These are phyloP conservation scores for Anarrhichthys ocellatus DNA, from an alignment of 2,113 vertebrate species.

Conservation along the genomic window DNA sequence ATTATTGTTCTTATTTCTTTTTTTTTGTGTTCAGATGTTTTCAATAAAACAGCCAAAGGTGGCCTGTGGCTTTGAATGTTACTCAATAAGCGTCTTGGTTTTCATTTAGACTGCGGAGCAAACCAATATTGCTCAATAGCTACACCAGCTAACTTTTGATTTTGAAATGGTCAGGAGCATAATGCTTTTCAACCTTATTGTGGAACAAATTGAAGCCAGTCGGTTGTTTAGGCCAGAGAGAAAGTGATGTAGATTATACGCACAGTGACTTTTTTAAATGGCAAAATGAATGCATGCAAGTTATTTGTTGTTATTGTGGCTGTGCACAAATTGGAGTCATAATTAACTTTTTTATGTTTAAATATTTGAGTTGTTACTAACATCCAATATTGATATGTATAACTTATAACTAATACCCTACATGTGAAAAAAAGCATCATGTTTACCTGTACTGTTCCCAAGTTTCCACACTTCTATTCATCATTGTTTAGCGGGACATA, in stretches of 20 bases:
- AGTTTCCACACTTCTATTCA: slow-evolving; percentile 26
- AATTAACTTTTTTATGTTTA: background rate
- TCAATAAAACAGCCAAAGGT: background rate
- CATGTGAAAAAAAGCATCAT: background rate
- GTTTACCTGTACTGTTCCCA: background rate
- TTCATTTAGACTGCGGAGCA: background rate
- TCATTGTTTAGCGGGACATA: slow-evolving; percentile 33
- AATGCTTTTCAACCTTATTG: background rate
- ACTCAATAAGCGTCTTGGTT: background rate
- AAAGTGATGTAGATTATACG: background rate
- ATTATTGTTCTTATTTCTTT: background rate
- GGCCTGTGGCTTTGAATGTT: slow-evolving; percentile 8
- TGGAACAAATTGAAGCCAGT: background rate
- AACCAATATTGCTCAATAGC: slow-evolving; percentile 7
- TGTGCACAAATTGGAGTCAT: background rate
- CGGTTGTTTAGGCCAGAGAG: background rate
- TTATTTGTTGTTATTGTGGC: background rate
- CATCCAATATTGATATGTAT: background rate
- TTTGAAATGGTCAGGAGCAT: background rate
- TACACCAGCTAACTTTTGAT: slow-evolving; percentile 12
- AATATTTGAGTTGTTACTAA: background rate
- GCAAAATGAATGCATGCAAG: background rate
- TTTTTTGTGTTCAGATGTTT: slow-evolving; percentile 8
- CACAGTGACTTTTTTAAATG: background rate
- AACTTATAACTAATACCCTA: background rate